Base-by-base conservation (phyloP, 2,797 vertebrate genomes). In the Ambastaia sidthimunki region DNA sequence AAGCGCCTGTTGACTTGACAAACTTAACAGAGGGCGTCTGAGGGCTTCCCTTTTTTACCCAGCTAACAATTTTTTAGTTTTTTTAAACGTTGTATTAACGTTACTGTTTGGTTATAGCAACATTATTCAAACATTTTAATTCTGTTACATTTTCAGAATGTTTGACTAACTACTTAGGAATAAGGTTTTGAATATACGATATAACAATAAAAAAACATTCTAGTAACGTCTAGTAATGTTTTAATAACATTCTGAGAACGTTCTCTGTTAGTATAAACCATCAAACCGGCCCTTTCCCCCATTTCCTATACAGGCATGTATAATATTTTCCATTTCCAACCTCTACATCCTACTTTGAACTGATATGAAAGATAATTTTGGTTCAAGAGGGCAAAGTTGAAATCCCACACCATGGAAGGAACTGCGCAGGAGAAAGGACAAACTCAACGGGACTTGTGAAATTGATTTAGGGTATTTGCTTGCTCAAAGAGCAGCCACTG, bases 1-100 rank as follows among this genome's bases (percentile, higher is more conserved):
- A 54, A 83, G 71, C 85, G 82, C 76, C 68, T 71, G 70, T 76
- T 82, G 71, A 82, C 75, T 47, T 63, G 79, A 88, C 86, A 86
- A 90, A 86, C 71, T 78, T 62, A 25, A 48, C 80, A 13, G 0
- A 76, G 84, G 83, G 85, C 76, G 28, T 66, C 71, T 79, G 55
- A 83, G 25, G 21, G n/a, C n/a, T n/a, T n/a, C n/a, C n/a, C n/a
- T n/a, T n/a, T n/a, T n/a, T n/a, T n/a, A n/a, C n/a, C n/a, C n/a
- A n/a, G n/a, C n/a, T n/a, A n/a, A n/a, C n/a, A n/a, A n/a, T n/a
- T n/a, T n/a, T n/a, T n/a, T n/a, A n/a, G n/a, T n/a, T n/a, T n/a
- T n/a, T n/a, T n/a, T n/a, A n/a, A n/a, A n/a, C n/a, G n/a, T n/a
- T n/a, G n/a, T n/a, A n/a, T n/a, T n/a, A n/a, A n/a, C n/a, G n/a